A percentile compares a stretch with the other conserved stretches of the same genome.
Evolutionary conservation across 2,113 vertebrate species (phyloP).

Genomic region (Hassar affinis): DNA sequence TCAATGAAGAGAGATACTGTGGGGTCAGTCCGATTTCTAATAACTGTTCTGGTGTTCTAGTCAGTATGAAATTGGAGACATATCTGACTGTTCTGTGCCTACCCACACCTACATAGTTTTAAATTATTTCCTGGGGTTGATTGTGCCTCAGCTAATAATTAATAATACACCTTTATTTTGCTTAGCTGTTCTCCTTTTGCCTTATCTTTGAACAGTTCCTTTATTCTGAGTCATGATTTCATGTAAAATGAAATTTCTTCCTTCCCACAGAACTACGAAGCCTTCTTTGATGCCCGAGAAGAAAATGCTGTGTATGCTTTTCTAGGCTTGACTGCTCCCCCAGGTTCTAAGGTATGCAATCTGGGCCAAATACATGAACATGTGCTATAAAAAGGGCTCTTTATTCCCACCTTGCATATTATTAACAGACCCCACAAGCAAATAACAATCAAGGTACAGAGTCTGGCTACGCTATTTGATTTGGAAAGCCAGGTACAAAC

Average conservation of each 20-base stretch:
- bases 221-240: slow-evolving; percentile 2
- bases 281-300: slow-evolving; percentile 93
- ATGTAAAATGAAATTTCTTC: slow-evolving; percentile 11
- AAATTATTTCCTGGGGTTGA: neutral
- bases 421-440: neutral
- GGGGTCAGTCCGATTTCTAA: slow-evolving; percentile 78
- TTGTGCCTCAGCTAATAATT: neutral
- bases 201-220: neutral
- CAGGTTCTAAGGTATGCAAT: slow-evolving; percentile 87
- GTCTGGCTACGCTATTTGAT: slow-evolving; percentile 7
- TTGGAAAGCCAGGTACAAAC: slow-evolving; percentile 13
- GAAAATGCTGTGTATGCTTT: slow-evolving; percentile 94
- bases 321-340: slow-evolving; percentile 89
- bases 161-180: neutral
- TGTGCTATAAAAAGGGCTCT: slow-evolving; percentile 30
- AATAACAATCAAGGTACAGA: slow-evolving; percentile 2
- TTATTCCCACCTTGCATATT: slow-evolving; percentile 21
- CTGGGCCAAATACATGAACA: neutral
- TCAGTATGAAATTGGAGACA: neutral
- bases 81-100: neutral
- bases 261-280: slow-evolving; percentile 84
- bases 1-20: slow-evolving; percentile 88
- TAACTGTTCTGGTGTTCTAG: neutral
- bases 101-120: neutral
- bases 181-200: neutral